These are phyloP conservation scores for Noturus placidus DNA, from an alignment of 2,113 vertebrate genomes.

Conservation along the genomic window DNA sequence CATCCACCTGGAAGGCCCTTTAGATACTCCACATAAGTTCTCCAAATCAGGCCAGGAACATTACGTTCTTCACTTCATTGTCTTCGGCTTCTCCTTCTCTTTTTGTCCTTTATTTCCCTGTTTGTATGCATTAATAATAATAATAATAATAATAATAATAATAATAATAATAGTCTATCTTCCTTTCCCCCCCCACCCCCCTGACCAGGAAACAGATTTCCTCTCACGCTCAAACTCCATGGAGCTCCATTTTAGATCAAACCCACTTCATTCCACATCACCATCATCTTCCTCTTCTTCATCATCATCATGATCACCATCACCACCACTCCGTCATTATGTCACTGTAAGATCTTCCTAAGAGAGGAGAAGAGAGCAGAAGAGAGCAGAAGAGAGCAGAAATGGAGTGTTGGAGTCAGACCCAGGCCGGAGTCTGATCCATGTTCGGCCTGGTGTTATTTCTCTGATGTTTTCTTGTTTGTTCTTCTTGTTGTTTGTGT, in stretches of 20 bases:
- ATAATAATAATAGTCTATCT: conserved; percentile 56
- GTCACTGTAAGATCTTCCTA: background rate
- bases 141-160: conserved; percentile 61
- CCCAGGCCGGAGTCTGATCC: conserved; percentile 71
- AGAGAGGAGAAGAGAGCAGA: no score
- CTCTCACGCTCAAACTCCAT: conserved; percentile 65
- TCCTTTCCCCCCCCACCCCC: conserved; percentile 51
- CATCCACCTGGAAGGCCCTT: background rate
- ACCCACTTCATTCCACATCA: conserved; percentile 63
- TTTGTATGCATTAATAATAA: conserved; percentile 61
- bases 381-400: background rate
- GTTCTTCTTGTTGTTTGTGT: conserved; percentile 42
- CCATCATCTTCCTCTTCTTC: background rate
- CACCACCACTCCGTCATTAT: background rate
- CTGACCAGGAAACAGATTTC: conserved; percentile 72
- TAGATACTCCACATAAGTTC: background rate
- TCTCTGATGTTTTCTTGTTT: conserved; percentile 43
- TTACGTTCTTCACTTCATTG: conserved; percentile 63
- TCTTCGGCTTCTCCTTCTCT: conserved; percentile 60
- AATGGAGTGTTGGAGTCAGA: conserved; percentile 38
- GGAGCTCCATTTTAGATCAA: conserved; percentile 40
- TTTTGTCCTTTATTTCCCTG: conserved; percentile 59
- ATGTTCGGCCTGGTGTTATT: conserved; percentile 54
- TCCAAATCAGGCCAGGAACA: conserved; percentile 28
- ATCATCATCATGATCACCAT: background rate